Conservation (phyloP, 30 jellyfish, hydroid and myxozoan genomes). For the Kudoa iwatai region DNA sequence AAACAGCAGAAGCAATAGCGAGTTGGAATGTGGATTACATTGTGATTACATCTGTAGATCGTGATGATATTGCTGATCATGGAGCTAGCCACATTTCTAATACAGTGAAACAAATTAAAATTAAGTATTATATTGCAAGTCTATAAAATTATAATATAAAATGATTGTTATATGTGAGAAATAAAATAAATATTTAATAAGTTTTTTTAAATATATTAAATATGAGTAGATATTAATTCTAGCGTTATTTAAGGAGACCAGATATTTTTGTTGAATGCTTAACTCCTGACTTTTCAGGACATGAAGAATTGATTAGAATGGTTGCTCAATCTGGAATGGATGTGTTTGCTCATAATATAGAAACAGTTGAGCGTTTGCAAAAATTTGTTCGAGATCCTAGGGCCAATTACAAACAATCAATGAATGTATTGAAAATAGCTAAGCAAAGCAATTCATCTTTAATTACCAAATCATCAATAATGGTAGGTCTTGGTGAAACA, state of each 20-base stretch:
- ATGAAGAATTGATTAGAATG: constrained; percentile 4
- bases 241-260: constrained; percentile 5
- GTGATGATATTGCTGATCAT: constrained; percentile 67
- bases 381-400: constrained; percentile 87
- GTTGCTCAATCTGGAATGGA: constrained; percentile 82
- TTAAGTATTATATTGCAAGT: constrained; percentile 4
- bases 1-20: constrained; percentile 41
- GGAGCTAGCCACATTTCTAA: constrained; percentile 68
- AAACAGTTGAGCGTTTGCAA: constrained; percentile 28
- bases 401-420: constrained; percentile 37
- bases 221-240: too few species aligned
- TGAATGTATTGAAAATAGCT: constrained; percentile 24
- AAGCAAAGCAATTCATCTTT: constrained; percentile 10
- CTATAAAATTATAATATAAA: too few species aligned
- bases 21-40: constrained; percentile 44
- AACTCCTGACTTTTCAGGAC: constrained; percentile 58
- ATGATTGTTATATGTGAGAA: too few species aligned
- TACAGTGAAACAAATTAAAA: constrained; percentile 27
- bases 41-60: constrained; percentile 60
- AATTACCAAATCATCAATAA: constrained; percentile 39
- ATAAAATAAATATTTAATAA: too few species aligned
- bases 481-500: constrained; percentile 91
- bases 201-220: too few species aligned
- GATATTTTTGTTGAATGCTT: constrained; percentile 32
- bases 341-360: constrained; percentile 70